Evolutionary conservation across 2,797 vertebrate species (phyloP).

Genomic region (Semotilus atromaculatus): DNA sequence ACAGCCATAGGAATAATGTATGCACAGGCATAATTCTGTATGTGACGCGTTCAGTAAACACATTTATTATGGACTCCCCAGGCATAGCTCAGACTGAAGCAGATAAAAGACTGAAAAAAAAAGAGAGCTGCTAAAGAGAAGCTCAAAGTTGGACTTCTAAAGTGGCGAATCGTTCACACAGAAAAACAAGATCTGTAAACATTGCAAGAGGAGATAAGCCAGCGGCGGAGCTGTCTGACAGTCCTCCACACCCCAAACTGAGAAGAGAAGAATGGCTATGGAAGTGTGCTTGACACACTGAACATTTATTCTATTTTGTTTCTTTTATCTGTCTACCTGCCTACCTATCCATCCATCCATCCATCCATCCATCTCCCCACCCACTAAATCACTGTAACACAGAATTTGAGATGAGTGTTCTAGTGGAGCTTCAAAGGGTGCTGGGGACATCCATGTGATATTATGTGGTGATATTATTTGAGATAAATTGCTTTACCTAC

Average conservation of each 20-base stretch:
- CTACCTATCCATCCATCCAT: background rate
- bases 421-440: background rate
- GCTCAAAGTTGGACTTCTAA: slow-evolving; percentile 17
- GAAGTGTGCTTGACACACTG: background rate
- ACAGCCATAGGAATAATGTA: slow-evolving; percentile 72
- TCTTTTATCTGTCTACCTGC: background rate
- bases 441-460: background rate
- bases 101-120: slow-evolving; percentile 20
- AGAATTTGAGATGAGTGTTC: background rate
- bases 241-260: slow-evolving; percentile 37
- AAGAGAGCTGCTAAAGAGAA: slow-evolving; percentile 10
- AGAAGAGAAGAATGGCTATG: background rate
- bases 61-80: background rate
- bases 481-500: slow-evolving; percentile 8
- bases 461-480: slow-evolving; percentile 18
- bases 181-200: slow-evolving; percentile 41
- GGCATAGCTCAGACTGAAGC: background rate
- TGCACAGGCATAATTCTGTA: slow-evolving; percentile 62
- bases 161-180: slow-evolving; percentile 4
- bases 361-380: background rate
- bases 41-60: slow-evolving; percentile 14
- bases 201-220: slow-evolving; percentile 38
- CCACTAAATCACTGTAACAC: background rate
- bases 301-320: background rate
- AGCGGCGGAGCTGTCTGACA: slow-evolving; percentile 20